These are phyloP conservation scores for Himantopus leucocephalus DNA, from an alignment of 2,113 vertebrate genomes.

Conservation along the genomic window DNA sequence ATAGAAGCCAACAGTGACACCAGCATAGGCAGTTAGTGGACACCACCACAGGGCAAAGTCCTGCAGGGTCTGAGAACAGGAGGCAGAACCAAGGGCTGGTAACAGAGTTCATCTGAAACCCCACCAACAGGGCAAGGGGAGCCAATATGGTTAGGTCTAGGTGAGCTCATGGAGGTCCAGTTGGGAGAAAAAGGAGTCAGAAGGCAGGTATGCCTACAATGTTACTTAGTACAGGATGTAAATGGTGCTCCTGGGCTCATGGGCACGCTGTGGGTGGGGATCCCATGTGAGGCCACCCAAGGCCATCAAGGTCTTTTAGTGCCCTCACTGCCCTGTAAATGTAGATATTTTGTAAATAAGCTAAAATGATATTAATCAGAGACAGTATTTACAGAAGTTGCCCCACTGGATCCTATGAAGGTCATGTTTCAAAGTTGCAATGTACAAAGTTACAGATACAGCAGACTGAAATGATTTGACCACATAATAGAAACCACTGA, in stretches of 20 bases:
- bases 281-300: not conserved
- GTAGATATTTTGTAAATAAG: not conserved
- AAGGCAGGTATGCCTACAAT: not conserved
- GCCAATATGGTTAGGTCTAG: not conserved
- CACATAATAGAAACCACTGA: not conserved
- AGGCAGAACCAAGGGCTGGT: not conserved
- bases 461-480: not conserved
- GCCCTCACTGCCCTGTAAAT: not conserved
- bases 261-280: fast-evolving
- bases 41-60: not conserved
- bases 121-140: fast-evolving
- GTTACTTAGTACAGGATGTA: not conserved
- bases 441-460: not conserved
- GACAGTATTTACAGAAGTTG: not conserved
- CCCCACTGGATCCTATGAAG: not conserved
- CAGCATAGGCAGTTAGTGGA: too few species aligned
- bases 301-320: not conserved
- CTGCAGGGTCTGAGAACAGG: not conserved
- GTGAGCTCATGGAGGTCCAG: not conserved
- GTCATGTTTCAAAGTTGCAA: not conserved
- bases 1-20: not conserved
- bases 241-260: fast-evolving
- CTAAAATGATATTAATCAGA: not conserved
- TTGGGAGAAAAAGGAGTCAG: not conserved
- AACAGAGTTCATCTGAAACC: not conserved